phyloP scores from a whole-genome alignment of 1,140 invertebrate species.

The Vanessa tameamea region DNA sequence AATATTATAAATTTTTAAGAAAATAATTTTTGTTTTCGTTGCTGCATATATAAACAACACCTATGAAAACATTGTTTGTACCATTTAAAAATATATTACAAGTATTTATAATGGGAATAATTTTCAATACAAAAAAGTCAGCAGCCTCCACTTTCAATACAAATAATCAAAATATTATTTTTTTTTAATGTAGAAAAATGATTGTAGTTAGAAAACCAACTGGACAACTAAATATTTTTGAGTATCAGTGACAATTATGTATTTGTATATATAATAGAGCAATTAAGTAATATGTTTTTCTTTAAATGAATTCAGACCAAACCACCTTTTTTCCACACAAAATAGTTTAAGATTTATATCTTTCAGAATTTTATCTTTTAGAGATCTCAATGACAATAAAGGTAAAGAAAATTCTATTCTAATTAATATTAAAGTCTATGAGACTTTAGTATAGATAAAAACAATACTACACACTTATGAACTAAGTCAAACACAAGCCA shows the following conservation, averaged over 20 bases:
- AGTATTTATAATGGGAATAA: not conserved
- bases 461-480: constrained; percentile 24
- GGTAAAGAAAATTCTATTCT: constrained; percentile 24
- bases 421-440: constrained; percentile 21
- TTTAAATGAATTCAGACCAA: not conserved
- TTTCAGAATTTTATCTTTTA: not conserved
- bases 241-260: not conserved
- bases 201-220: too few relatives aligned
- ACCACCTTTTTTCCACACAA: not conserved
- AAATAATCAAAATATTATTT: not conserved
- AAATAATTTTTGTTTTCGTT: constrained; percentile 11
- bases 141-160: not conserved
- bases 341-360: not conserved
- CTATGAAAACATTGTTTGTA: not conserved
- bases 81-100: not conserved
- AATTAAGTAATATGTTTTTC: not conserved
- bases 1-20: constrained; percentile 13
- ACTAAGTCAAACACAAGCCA: constrained; percentile 26
- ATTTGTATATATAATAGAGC: not conserved
- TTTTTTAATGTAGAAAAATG: not conserved
- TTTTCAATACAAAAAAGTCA: not conserved
- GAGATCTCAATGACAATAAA: not conserved
- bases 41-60: not conserved
- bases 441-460: constrained; percentile 17
- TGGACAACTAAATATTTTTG: too few relatives aligned